Conservation (phyloP, 1,140 invertebrate genomes). For the Ostrea edulis region DNA sequence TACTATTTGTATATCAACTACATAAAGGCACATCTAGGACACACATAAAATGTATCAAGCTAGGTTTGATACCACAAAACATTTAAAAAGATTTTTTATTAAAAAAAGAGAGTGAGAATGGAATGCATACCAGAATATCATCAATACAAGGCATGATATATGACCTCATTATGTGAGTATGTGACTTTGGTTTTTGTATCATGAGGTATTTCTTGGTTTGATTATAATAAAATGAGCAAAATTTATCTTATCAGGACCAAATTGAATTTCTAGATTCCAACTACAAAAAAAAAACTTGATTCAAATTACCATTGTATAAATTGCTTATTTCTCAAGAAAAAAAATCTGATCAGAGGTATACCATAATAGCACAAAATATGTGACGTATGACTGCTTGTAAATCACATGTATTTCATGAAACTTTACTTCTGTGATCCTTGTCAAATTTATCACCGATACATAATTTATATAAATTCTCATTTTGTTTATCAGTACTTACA, state of each 20-base stretch:
- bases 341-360: too few species aligned
- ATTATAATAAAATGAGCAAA: neutral
- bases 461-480: too few species aligned
- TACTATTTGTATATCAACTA: neutral
- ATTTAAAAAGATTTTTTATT: neutral
- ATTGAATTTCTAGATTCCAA: neutral
- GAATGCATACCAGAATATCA: neutral
- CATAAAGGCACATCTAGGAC: conserved; percentile 2
- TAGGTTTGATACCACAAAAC: conserved; percentile 20
- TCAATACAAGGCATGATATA: neutral
- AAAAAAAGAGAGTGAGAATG: neutral
- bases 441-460: too few species aligned
- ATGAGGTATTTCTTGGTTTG: conserved; percentile 9
- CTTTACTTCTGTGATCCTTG: too few species aligned
- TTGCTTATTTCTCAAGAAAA: too few species aligned
- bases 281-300: neutral
- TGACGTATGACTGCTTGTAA: too few species aligned
- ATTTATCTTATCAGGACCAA: neutral
- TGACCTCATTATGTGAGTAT: neutral
- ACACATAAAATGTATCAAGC: neutral
- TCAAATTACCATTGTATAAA: neutral
- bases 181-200: neutral
- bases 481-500: too few species aligned
- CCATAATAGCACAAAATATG: too few species aligned
- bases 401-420: too few species aligned